phyloP scores from a whole-genome alignment of 2,113 vertebrate genomes.

The Calypte anna region DNA sequence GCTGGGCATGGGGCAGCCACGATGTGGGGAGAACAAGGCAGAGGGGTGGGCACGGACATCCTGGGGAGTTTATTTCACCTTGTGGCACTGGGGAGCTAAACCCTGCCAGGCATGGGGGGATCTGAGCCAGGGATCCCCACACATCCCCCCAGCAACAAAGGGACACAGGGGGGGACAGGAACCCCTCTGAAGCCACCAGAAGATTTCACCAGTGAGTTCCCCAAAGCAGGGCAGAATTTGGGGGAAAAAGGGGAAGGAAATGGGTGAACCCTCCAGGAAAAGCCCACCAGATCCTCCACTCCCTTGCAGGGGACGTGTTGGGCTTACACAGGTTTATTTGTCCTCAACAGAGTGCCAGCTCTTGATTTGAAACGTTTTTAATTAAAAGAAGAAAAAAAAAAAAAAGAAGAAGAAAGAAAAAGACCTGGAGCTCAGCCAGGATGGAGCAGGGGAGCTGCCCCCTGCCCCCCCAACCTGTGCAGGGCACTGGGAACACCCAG shows the following conservation, averaged over 20 bases:
- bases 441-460: neutral
- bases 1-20: accelerated
- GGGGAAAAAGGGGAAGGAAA: neutral
- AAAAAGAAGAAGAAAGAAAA: neutral
- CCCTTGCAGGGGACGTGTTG: neutral
- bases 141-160: accelerated
- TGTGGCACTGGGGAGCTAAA: neutral
- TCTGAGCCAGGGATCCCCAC: neutral
- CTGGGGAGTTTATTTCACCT: neutral
- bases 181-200: accelerated
- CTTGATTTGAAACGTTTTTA: neutral
- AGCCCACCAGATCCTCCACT: neutral
- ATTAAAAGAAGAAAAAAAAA: neutral
- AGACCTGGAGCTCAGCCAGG: neutral
- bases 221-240: neutral
- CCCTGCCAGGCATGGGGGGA: neutral
- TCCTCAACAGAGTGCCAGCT: neutral
- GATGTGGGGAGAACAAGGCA: neutral
- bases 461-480: accelerated
- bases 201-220: neutral
- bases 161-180: neutral
- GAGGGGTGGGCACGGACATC: neutral
- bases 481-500: neutral
- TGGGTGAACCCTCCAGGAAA: neutral
- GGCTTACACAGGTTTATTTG: neutral